phyloP scores from a whole-genome alignment of 2,113 vertebrate genomes.

The Dipodomys ordii region DNA sequence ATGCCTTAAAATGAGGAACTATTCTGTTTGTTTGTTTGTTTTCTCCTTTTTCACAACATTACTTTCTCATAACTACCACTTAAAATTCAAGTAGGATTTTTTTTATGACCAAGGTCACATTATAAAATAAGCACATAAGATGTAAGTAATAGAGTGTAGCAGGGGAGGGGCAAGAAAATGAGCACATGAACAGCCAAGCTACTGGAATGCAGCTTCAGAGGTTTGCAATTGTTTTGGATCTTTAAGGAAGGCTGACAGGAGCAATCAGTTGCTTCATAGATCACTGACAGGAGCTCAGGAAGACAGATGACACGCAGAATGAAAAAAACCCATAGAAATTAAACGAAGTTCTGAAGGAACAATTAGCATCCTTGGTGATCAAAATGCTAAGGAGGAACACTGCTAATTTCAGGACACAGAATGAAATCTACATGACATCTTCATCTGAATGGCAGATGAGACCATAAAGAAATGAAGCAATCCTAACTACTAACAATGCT shows the following conservation, averaged over 20 bases:
- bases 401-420: constrained; percentile 51
- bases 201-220: constrained; percentile 30
- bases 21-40: constrained; percentile 35
- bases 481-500: background rate
- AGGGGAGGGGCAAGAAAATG: constrained; percentile 62
- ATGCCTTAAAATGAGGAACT: constrained; percentile 59
- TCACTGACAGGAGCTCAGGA: constrained; percentile 76
- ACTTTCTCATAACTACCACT: constrained; percentile 68
- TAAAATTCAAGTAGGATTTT: constrained; percentile 72
- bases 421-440: constrained; percentile 28
- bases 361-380: constrained; percentile 65
- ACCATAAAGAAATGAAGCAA: background rate
- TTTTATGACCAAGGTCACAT: constrained; percentile 77
- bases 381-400: constrained; percentile 57
- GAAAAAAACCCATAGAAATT: constrained; percentile 73
- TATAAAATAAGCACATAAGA: constrained; percentile 74
- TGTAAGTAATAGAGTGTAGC: constrained; percentile 69
- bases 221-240: constrained; percentile 52
- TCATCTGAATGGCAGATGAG: background rate
- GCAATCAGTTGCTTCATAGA: constrained; percentile 73
- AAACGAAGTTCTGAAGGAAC: constrained; percentile 60
- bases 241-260: constrained; percentile 58
- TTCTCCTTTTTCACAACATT: constrained; percentile 38
- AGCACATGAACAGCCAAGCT: constrained; percentile 37
- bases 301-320: constrained; percentile 79